Evolutionary conservation across 1,140 invertebrate genomes (phyloP), one percentile per base, ranked within the genome.

Genomic region (Dryas iulia): DNA sequence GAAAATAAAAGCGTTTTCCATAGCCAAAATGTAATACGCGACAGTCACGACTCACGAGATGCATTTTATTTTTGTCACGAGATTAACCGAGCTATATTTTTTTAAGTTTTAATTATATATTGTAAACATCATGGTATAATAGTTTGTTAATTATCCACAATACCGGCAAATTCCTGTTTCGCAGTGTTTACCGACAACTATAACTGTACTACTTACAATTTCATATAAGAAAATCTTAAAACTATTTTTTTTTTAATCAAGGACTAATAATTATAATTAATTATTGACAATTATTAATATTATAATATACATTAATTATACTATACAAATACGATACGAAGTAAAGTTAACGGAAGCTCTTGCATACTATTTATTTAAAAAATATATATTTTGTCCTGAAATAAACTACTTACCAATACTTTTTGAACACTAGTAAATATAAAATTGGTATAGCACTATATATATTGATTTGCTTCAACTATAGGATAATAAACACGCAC

Each of bases 1-100:
- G 57, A 59, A 59, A 59, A 59, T 26, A 59, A 59, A 59, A 59
- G 18, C 57, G 26, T 18, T 39, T 47, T 47, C 39, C 39, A 47
- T 47, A 47, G 39, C 14, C 39, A 47, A 59, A 59, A 14, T 30
- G 28, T 14, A n/a, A 30, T 18, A 59, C 28, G 57, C 57, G 57
- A 59, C n/a, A 14, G 14, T 26, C 28, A 56, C 24, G 54, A 12
- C 12, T 56, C 23, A 25, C 18, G n/a, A 56, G 53, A 59, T 30
- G 57, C 18, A 59, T 59, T 59, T 30, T 21, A 26, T 14, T 59
- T 59, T 31, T 59, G 18, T 47, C 39, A 59, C 57, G 53, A 12
- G 25, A 23, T 24, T 56, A 25, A 24, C 23, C 39, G 5, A 47
- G 18, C 7, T 10, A 47, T 47, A 18, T 18, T 47, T 47, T n/a